Evolutionary conservation across 2,797 vertebrate genomes (phyloP).

Genomic region (Falco columbarius): DNA sequence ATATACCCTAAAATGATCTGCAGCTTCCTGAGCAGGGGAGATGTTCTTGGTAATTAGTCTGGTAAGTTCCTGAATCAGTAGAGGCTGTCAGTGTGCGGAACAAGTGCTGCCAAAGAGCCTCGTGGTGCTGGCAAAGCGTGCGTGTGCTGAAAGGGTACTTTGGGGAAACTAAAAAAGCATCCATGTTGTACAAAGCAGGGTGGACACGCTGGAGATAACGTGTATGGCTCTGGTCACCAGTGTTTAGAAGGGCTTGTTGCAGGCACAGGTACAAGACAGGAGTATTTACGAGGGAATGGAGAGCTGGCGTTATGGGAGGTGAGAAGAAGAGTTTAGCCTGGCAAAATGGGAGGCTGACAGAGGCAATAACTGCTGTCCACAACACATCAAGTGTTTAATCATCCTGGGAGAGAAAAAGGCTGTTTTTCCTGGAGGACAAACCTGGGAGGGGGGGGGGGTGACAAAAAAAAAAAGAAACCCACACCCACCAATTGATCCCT

Average conservation of each 20-base stretch:
- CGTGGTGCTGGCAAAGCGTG: background rate
- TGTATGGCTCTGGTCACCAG: background rate
- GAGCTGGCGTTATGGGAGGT: background rate
- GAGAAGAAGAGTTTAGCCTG: background rate
- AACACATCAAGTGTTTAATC: background rate
- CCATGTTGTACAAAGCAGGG: background rate
- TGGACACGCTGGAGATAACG: background rate
- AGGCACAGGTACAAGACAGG: background rate
- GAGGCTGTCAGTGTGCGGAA: background rate
- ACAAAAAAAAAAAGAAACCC: background rate
- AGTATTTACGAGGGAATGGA: background rate
- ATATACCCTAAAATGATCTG: background rate
- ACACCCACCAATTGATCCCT: background rate
- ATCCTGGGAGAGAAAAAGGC: background rate
- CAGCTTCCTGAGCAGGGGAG: background rate
- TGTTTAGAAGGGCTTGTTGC: background rate
- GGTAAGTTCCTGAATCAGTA: background rate
- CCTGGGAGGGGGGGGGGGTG: background rate
- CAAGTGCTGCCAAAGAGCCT: background rate
- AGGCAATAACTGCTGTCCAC: background rate
- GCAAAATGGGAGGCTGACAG: background rate
- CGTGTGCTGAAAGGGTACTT: background rate
- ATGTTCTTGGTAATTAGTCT: background rate
- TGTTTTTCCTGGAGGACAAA: background rate
- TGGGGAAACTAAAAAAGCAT: background rate